Percentiles rank a stretch among this genome's conserved stretches.
phyloP scores from a whole-genome alignment of 1,140 invertebrate genomes.

The Drosophila elegans region DNA sequence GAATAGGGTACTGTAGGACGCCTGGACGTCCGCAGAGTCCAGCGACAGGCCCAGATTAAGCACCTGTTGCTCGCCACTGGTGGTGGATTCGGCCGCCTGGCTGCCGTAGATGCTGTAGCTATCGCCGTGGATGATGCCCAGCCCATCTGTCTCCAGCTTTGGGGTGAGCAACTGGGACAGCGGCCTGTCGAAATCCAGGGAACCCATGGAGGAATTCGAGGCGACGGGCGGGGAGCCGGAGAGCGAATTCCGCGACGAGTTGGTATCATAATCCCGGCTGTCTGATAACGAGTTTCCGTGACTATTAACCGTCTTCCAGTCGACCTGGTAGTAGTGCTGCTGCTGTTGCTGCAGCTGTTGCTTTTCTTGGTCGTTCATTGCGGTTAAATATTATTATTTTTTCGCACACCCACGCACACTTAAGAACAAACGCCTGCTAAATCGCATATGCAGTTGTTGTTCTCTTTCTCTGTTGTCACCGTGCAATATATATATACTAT shows the following conservation, averaged over 20 bases:
- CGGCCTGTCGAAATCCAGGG: constrained; percentile 32
- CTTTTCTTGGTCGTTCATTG: constrained; percentile 67
- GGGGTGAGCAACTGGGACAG: constrained; percentile 53
- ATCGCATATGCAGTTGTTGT: constrained; percentile 61
- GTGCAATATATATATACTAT: constrained; percentile 53
- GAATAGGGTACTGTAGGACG: constrained; percentile 46
- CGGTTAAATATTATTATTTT: constrained; percentile 63
- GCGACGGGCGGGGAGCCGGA: constrained; percentile 63
- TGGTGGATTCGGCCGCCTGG: constrained; percentile 28
- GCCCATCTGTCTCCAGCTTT: constrained; percentile 34
- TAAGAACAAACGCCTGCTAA: constrained; percentile 3
- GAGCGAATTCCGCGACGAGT: constrained; percentile 70
- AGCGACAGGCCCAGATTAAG: constrained; percentile 71
- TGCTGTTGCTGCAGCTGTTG: constrained; percentile 49
- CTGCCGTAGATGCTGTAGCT: constrained; percentile 51
- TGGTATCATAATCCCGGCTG: constrained; percentile 79
- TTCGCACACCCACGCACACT: constrained; percentile 48
- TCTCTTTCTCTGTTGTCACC: constrained; percentile 47
- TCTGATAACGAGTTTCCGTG: constrained; percentile 77
- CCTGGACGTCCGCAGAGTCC: constrained; percentile 39
- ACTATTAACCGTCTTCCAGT: constrained; percentile 45
- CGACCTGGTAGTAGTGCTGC: constrained; percentile 48
- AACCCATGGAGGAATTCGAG: constrained; percentile 48
- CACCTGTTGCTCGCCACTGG: constrained; percentile 79
- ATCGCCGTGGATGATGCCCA: constrained; percentile 27